Evolutionary conservation across 2,797 vertebrate species (phyloP).

Genomic region (Passerculus sandwichensis): DNA sequence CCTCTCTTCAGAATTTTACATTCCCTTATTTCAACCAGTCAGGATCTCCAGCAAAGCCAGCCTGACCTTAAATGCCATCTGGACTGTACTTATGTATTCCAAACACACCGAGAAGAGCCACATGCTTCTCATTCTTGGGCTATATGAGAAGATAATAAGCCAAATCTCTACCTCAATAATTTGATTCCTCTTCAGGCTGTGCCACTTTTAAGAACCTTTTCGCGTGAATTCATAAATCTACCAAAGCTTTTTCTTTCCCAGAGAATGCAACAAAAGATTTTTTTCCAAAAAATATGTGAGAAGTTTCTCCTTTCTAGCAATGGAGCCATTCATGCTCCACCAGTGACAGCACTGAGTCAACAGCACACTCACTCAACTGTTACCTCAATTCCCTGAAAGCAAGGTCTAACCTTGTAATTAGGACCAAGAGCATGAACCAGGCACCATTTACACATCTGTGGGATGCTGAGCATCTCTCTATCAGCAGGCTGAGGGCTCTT

Average conservation of each 20-base stretch:
- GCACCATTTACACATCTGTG: neutral
- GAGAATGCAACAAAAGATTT: neutral
- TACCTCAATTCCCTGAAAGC: neutral
- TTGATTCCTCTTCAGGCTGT: neutral
- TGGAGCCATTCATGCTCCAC: neutral
- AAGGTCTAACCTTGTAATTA: neutral
- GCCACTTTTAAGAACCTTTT: neutral
- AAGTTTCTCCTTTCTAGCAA: neutral
- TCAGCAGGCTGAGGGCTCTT: neutral
- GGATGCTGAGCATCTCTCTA: neutral
- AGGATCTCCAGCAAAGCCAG: neutral
- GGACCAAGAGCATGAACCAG: neutral
- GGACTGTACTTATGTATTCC: neutral
- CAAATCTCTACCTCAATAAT: neutral
- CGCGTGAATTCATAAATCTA: neutral
- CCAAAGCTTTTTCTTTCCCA: neutral
- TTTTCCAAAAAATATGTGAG: neutral
- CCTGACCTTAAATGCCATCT: constrained; percentile 38
- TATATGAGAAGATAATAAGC: neutral
- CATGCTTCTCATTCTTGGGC: neutral
- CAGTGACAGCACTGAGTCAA: neutral
- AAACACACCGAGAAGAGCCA: neutral
- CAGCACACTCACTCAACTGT: neutral
- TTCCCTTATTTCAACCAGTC: neutral
- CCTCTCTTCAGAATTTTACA: neutral